Base-by-base conservation (phyloP, 2,797 vertebrate genomes). In the Epinephelus awoara region DNA sequence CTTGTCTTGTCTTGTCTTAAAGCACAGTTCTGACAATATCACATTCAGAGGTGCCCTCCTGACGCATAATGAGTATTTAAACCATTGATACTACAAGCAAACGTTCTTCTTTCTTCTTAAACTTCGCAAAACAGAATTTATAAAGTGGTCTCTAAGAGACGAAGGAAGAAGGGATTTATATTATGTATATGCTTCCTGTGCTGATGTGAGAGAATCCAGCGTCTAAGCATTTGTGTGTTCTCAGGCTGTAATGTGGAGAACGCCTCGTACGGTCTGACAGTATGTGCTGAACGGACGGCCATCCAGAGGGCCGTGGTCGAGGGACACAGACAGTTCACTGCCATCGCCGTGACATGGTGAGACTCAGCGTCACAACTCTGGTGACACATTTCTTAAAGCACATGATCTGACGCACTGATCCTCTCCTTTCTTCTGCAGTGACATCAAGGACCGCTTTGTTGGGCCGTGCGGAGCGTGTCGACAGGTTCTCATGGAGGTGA, bases 241-340 rank as follows among this genome's bases (percentile, higher is more conserved):
- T 21, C 91, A 99, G 98, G 98, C 21, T 99, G 97, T 87, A 99
- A 99, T 0, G 86, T 99, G 66, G 98, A 99, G 90, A 99, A 98
- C 0, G 96, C 96, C 38, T 96, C 94, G 75, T 96, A 94, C 23
- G 93, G 96, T 0, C 92, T 99, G 84, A 97, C 97, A 0, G 27
- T 95, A 67, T 99, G 97, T 0, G 98, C 98, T 0, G 98, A 99
- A 86, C 93, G 97, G 7, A 90, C 93, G 0, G 97, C 97, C 27
- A 93, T 99, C 82, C 97, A 96, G 82, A 97, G 96, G 70, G 98
- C 98, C 7, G 93, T 98, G 57, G 96, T 94, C 0, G 96, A 98
- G 79, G 98, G 98, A 1, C 92, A 96, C 93, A 94, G 82, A 23
- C 85, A 90, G 34, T 99, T 99, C 90, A 95, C 74, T 21, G 97